These are phyloP conservation scores for Scomber scombrus DNA, from an alignment of 2,113 vertebrate genomes.

Conservation along the genomic window DNA sequence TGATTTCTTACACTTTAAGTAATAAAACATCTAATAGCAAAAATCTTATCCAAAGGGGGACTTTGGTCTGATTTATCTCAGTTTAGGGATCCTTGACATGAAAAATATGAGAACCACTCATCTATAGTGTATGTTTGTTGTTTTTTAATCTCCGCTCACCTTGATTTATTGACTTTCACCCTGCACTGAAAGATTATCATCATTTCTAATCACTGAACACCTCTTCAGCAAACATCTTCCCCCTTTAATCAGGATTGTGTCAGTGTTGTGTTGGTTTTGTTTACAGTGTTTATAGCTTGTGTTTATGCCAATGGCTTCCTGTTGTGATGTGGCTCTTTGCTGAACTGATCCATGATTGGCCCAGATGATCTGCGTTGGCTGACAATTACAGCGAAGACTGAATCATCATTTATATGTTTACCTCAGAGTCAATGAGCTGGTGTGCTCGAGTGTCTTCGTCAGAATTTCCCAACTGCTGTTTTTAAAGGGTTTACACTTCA, in stretches of 20 bases:
- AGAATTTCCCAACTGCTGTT: conserved; percentile 24
- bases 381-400: conserved; percentile 34
- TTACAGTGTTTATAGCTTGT: conserved; percentile 65
- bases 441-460: conserved; percentile 23
- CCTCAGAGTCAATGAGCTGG: conserved; percentile 63
- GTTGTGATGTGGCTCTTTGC: conserved; percentile 55
- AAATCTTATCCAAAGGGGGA: too few species aligned
- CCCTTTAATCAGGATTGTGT: conserved; percentile 74
- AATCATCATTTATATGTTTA: conserved; percentile 65
- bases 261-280: conserved; percentile 61
- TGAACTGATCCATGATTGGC: conserved; percentile 52
- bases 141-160: conserved; percentile 33
- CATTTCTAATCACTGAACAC: conserved; percentile 64
- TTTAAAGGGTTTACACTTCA: conserved; percentile 32
- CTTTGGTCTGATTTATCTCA: too few species aligned
- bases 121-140: neutral
- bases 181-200: conserved; percentile 45
- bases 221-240: conserved; percentile 58
- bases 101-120: too few species aligned
- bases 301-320: conserved; percentile 81
- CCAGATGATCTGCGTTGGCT: conserved; percentile 46
- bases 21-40: too few species aligned
- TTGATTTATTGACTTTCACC: conserved; percentile 56
- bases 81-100: too few species aligned
- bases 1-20: too few species aligned